phyloP scores from a whole-genome alignment of 2,797 vertebrate species.

The Heteromormyrus szaboi region DNA sequence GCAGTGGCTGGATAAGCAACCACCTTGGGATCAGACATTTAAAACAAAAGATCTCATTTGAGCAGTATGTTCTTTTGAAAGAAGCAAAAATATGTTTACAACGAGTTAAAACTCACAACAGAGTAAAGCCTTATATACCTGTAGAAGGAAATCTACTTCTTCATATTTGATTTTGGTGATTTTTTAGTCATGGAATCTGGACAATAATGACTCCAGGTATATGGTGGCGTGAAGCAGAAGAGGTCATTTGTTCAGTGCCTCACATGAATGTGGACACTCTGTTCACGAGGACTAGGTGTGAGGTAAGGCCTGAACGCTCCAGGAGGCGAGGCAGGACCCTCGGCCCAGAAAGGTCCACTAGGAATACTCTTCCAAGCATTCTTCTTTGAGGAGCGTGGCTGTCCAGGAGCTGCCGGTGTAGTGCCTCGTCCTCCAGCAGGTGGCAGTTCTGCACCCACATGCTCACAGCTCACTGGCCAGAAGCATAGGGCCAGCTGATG shows the following conservation, averaged over 20 bases:
- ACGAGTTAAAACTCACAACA: neutral
- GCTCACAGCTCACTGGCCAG: slow-evolving; percentile 33
- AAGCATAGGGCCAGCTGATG: slow-evolving; percentile 88
- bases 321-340: neutral
- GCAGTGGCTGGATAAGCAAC: neutral
- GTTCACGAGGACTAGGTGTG: neutral
- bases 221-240: neutral
- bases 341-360: neutral
- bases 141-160: neutral
- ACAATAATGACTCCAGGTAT: neutral
- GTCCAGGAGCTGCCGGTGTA: neutral
- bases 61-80: neutral
- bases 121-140: neutral
- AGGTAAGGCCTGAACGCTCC: neutral
- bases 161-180: neutral
- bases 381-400: neutral
- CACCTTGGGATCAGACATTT: neutral
- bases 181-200: neutral
- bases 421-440: neutral
- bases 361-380: neutral
- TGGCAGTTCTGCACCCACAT: neutral
- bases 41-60: neutral
- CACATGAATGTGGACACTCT: neutral
- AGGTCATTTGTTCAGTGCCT: neutral
- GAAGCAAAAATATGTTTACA: neutral